These are phyloP conservation scores for Chromoteleia sp. DNA, from an alignment of 2,888 invertebrate genomes.

Conservation along the genomic window DNA sequence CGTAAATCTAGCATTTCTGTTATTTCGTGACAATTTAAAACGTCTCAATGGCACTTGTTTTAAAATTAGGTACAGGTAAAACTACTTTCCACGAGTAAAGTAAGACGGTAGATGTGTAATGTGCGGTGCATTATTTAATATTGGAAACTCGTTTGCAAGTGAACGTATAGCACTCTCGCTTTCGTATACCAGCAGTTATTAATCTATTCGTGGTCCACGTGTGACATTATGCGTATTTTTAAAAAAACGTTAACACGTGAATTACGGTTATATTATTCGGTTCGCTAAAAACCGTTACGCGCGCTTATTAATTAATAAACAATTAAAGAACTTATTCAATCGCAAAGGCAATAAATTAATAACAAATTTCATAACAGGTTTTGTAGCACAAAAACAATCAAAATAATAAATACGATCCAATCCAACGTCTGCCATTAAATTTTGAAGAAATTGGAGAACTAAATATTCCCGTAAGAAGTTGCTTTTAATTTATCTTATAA, in stretches of 20 bases:
- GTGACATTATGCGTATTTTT: conserved; percentile 37
- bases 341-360: no score
- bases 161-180: conserved; percentile 73
- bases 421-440: no score
- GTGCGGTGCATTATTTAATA: conserved; percentile 72
- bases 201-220: conserved; percentile 50
- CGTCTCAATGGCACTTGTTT: conserved; percentile 68
- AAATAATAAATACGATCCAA: no score
- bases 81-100: conserved; percentile 74
- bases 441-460: no score
- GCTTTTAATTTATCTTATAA: no score
- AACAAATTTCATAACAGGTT: no score
- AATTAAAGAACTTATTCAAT: background rate
- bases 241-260: conserved; percentile 11
- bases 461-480: background rate
- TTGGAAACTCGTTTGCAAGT: conserved; percentile 76
- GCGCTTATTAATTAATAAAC: no score
- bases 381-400: no score
- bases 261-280: background rate
- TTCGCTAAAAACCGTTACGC: no score
- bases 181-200: conserved; percentile 62
- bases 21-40: conserved; percentile 55
- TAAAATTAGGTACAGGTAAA: conserved; percentile 72
- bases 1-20: conserved; percentile 23
- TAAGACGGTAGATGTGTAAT: conserved; percentile 70